Percentiles rank a stretch among this genome's conserved stretches.
phyloP scores from a whole-genome alignment of 1,140 invertebrate species.

The Dendrolimus punctatus region DNA sequence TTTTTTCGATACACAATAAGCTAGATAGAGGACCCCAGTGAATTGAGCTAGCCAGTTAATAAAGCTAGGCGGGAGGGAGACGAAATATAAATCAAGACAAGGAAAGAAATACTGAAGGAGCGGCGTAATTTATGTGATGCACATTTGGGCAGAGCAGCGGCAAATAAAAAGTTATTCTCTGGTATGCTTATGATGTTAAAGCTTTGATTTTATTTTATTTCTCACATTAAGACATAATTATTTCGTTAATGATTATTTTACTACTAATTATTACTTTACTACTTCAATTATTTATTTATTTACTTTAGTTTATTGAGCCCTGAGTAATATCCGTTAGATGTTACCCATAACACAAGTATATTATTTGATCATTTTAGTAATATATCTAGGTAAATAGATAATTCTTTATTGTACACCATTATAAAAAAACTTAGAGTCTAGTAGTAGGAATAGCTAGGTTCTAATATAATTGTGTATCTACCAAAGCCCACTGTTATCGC shows the following conservation, averaged over 20 bases:
- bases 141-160: conserved; percentile 68
- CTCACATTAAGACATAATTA: background rate
- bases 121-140: conserved; percentile 67
- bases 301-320: background rate
- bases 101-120: conserved; percentile 55
- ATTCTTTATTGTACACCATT: no score
- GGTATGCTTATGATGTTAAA: conserved; percentile 52
- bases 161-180: conserved; percentile 64
- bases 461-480: no score
- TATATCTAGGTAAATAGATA: no score
- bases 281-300: background rate
- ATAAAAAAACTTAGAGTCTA: no score
- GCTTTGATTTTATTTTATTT: conserved; percentile 8
- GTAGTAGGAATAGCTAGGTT: no score
- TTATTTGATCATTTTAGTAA: no score
- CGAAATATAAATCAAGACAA: conserved; percentile 42
- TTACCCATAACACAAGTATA: no score
- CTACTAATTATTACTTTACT: background rate
- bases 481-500: no score
- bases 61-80: conserved; percentile 47
- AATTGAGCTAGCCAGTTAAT: conserved; percentile 53
- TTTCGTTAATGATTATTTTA: background rate
- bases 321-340: no score
- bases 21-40: conserved; percentile 42
- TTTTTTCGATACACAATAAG: conserved; percentile 33